Conservation (phyloP, 2,888 invertebrate species). For the Callyntrura sp. region DNA sequence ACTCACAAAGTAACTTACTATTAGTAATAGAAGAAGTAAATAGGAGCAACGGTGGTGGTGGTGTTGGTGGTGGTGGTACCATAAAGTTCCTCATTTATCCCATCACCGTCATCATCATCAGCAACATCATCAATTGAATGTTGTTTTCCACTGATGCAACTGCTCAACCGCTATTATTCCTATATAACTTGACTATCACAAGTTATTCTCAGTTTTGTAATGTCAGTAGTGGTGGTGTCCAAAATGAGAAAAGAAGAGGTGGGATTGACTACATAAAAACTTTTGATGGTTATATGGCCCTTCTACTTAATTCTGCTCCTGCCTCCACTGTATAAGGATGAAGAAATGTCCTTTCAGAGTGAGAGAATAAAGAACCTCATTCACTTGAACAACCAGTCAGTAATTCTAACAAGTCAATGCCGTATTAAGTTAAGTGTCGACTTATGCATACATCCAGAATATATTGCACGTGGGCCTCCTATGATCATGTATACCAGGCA, state of each 20-base stretch:
- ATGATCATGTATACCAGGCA: too few species aligned
- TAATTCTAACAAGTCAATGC: conserved; percentile 55
- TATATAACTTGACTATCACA: conserved; percentile 62
- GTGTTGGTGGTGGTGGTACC: conserved; percentile 43
- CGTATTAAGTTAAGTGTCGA: conserved; percentile 53
- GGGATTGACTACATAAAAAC: conserved; percentile 38
- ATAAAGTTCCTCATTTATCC: conserved; percentile 75
- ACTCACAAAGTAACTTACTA: conserved; percentile 62
- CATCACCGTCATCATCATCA: conserved; percentile 70
- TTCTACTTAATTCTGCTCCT: not conserved
- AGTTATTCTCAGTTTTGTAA: conserved; percentile 47
- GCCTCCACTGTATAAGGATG: conserved; percentile 2
- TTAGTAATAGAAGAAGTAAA: conserved; percentile 49
- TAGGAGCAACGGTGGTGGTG: conserved; percentile 55
- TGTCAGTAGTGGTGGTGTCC: not conserved
- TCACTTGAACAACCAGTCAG: conserved; percentile 50
- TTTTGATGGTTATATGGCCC: conserved; percentile 35
- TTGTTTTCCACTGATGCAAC: conserved; percentile 68
- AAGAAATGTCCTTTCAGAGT: conserved; percentile 51
- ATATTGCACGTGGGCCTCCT: not conserved
- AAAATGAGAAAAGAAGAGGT: conserved; percentile 35
- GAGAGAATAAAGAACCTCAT: conserved; percentile 64
- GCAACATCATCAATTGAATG: conserved; percentile 72
- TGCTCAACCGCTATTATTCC: conserved; percentile 63
- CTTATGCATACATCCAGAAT: conserved; percentile 58